These are phyloP conservation scores for Pelvicachromis taeniatus DNA, from an alignment of 2,113 vertebrate genomes.

Conservation along the genomic window DNA sequence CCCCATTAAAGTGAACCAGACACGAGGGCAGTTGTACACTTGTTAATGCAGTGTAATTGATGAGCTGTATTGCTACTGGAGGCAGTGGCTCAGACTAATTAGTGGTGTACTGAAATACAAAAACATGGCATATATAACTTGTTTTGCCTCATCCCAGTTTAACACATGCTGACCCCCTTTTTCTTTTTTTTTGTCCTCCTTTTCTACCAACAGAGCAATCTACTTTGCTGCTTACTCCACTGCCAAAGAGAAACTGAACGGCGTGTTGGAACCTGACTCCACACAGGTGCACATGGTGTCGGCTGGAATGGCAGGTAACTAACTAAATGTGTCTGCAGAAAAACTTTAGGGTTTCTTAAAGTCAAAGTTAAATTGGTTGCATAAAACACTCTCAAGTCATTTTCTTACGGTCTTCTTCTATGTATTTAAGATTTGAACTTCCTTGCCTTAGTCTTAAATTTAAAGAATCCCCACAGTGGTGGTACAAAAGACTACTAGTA, in stretches of 20 bases:
- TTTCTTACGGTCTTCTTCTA: not conserved
- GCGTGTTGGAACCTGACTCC: conserved; percentile 87
- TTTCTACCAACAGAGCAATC: conserved; percentile 81
- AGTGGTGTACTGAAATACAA: not conserved
- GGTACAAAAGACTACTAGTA: not conserved
- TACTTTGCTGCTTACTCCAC: conserved; percentile 98
- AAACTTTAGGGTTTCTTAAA: not conserved
- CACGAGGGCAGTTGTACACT: not conserved
- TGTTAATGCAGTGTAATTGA: conserved; percentile 1
- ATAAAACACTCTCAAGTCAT: not conserved
- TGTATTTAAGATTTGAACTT: not conserved
- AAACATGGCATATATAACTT: not conserved
- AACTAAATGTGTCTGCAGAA: conserved; percentile 38
- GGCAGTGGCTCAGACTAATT: not conserved
- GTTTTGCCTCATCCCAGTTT: not conserved
- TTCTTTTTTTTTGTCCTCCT: not conserved
- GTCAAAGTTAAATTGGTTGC: not conserved
- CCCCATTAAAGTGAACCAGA: conserved; percentile 6
- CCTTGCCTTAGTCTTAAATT: not conserved
- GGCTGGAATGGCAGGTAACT: conserved; percentile 94
- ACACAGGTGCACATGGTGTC: conserved; percentile 94
- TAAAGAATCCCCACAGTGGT: not conserved
- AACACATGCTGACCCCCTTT: not conserved
- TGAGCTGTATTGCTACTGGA: not conserved
- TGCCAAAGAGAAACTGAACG: conserved; percentile 91